Conservation (phyloP, 2,888 invertebrate species). For the Temnothorax rugatulus region DNA sequence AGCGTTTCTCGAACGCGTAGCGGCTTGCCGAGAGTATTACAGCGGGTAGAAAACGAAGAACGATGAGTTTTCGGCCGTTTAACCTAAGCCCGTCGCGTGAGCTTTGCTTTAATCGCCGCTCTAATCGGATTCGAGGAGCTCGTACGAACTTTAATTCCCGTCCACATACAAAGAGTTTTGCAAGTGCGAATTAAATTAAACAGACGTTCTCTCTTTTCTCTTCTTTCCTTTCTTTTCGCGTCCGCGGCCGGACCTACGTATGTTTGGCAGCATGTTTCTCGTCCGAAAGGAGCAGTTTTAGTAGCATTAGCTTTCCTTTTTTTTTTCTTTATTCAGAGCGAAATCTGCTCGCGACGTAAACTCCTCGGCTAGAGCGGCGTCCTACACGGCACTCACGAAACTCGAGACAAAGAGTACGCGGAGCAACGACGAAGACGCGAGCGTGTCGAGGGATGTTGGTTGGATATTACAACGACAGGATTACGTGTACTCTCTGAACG, state of each 20-base stretch:
- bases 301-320: slow-evolving; percentile 60
- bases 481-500: slow-evolving; percentile 67
- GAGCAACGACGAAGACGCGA: slow-evolving; percentile 37
- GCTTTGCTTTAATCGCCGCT: slow-evolving; percentile 42
- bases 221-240: background rate
- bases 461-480: slow-evolving; percentile 62
- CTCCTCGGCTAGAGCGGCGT: slow-evolving; percentile 21
- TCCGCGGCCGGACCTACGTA: slow-evolving; percentile 3
- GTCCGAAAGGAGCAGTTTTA: slow-evolving; percentile 58
- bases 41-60: slow-evolving; percentile 24
- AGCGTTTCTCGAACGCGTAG: slow-evolving; percentile 9
- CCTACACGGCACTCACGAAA: slow-evolving; percentile 40
- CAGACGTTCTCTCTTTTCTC: slow-evolving; percentile 1
- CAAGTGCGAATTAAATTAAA: slow-evolving; percentile 53
- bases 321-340: slow-evolving; percentile 61
- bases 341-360: slow-evolving; percentile 66
- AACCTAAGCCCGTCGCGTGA: slow-evolving; percentile 44
- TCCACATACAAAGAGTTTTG: slow-evolving; percentile 20
- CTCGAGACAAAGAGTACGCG: slow-evolving; percentile 60
- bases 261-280: slow-evolving; percentile 41
- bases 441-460: slow-evolving; percentile 58
- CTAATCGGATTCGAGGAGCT: slow-evolving; percentile 42
- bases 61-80: slow-evolving; percentile 54
- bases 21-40: slow-evolving; percentile 29
- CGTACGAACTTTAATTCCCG: slow-evolving; percentile 55